Evolutionary conservation across 1,140 invertebrate species (phyloP), one percentile per base, ranked within the genome.

Genomic region (Meloidogyne chitwoodi): DNA sequence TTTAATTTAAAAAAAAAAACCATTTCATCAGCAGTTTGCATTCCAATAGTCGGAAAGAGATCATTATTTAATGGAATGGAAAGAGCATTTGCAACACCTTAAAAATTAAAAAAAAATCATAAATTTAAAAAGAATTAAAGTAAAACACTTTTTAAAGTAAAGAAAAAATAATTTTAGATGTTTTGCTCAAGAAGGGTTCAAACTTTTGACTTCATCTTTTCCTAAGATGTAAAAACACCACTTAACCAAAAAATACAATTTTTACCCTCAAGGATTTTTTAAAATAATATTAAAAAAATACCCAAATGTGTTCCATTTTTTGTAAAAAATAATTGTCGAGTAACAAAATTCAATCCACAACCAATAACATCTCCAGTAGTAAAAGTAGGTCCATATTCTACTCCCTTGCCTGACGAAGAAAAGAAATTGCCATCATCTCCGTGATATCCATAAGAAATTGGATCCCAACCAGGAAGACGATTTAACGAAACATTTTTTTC

Each of bases 401-500:
- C 93, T 0, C 96, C 96, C 31, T 93, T 95, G 66, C 95, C 83
- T 68, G 94, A 96, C 38, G 94, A 96, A 88, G 94, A 96, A 89
- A 99, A 99, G 79, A 95, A 97, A 89, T 99, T 94, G 0, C 97
- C 97, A 89, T 99, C 97, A 89, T 99, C 96, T 26, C 96, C 97
- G 89, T 99, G 97, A 90, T 99, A 99, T 62, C 96, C 97, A 88
- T 98, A 99, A 2, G 96, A 98, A 87, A 96, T 93, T 88, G 97
- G 96, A 88, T 99, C 96, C 95, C 96, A 99, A 67, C 96, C 93
- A 88, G 94, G 94, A 83, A 99, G 89, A 88, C 96, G 90, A 89
- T 98, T 98, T 90, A 96, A 93, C 87, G 95, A 97, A 74, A 98
- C 95, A 48, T 93, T 94, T 85, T 96, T 93, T 14, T 93, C 93